A percentile compares a stretch with the other conserved stretches of the same genome.
Evolutionary conservation across 1,140 invertebrate species (phyloP).

Genomic region (Pseudomyrmex pallidus): DNA sequence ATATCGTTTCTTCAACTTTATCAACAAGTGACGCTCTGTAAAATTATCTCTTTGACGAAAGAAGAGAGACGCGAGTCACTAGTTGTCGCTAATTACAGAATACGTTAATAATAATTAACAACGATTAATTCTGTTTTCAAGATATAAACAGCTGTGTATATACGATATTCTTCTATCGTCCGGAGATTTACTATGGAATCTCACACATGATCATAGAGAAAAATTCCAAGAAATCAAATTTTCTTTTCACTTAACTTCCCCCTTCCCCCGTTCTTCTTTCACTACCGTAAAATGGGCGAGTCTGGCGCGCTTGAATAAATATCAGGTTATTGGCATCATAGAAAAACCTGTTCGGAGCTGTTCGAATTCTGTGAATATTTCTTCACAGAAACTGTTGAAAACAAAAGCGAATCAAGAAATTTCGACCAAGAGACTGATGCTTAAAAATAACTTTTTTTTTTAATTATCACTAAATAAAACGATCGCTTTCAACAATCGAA

Average conservation of each 20-base stretch:
- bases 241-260: not conserved
- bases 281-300: not conserved
- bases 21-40: not conserved
- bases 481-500: not conserved
- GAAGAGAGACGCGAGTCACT: not conserved
- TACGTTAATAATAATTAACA: not conserved
- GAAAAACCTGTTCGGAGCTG: constrained; percentile 13
- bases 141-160: not conserved
- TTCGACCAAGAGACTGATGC: not conserved
- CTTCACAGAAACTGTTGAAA: not conserved
- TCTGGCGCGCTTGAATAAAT: constrained; percentile 12
- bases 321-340: constrained; percentile 35
- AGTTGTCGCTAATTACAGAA: not conserved
- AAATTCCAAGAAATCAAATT: constrained; percentile 39
- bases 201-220: constrained; percentile 39
- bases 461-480: not conserved
- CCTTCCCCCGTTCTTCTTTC: not conserved
- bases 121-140: not conserved
- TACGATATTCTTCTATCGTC: not conserved
- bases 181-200: not conserved
- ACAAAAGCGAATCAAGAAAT: not conserved
- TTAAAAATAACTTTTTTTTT: constrained; percentile 14
- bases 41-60: not conserved
- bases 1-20: constrained; percentile 5
- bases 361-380: constrained; percentile 5